Percentiles rank a stretch among this genome's conserved stretches.
Conservation (phyloP, 2,113 vertebrate genomes). For the Symphodus melops region DNA sequence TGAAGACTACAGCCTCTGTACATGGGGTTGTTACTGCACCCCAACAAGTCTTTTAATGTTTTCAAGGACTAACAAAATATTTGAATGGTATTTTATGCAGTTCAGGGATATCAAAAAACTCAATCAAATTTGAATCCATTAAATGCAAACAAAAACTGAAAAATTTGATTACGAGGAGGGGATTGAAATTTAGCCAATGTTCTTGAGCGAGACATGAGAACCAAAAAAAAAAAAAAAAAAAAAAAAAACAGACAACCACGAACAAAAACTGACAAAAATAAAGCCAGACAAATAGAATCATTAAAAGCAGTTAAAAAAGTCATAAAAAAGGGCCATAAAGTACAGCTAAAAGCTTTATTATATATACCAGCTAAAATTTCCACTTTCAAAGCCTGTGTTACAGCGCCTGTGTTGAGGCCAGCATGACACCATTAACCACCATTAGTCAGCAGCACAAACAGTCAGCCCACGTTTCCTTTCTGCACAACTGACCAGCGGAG, state of each 20-base stretch:
- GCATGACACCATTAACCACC: conserved; percentile 45
- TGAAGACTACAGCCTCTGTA: too few relatives aligned
- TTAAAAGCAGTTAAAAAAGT: conserved; percentile 52
- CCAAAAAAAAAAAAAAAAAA: conserved; percentile 16
- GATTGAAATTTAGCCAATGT: background rate
- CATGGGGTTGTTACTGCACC: too few relatives aligned
- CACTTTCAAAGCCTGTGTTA: conserved; percentile 27
- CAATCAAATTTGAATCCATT: too few relatives aligned
- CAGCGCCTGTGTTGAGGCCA: conserved; percentile 14
- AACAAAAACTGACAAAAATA: background rate
- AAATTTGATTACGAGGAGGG: background rate
- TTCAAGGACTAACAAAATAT: too few relatives aligned
- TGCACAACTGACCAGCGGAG: conserved; percentile 4
- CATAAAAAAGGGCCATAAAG: conserved; percentile 38
- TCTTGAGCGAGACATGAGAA: background rate
- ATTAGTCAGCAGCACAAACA: conserved; percentile 35
- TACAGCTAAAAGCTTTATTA: conserved; percentile 13
- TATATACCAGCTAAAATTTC: conserved; percentile 19
- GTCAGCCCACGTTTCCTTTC: background rate
- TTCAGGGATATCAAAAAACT: too few relatives aligned
- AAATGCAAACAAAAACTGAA: too few relatives aligned
- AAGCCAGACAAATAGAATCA: conserved; percentile 40
- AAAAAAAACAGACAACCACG: too few relatives aligned
- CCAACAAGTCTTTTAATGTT: too few relatives aligned
- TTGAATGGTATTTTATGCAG: too few relatives aligned